Conservation (phyloP, 1,140 invertebrate genomes). For the Pissodes strobi region DNA sequence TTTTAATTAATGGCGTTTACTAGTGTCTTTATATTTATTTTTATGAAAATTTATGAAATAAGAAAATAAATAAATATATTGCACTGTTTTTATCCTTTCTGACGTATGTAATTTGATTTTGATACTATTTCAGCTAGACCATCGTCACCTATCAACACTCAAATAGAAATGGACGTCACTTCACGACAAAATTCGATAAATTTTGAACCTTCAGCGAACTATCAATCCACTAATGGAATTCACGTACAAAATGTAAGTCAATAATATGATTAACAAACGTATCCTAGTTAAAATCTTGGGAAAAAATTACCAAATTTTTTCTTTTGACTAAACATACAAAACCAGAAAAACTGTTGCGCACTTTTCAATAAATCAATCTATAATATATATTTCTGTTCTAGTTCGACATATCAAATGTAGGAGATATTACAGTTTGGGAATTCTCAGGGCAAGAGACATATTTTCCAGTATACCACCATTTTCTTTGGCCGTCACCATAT, state of each 20-base stretch:
- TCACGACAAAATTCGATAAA: slow-evolving; percentile 65
- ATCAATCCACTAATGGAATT: slow-evolving; percentile 71
- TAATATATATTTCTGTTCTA: slow-evolving; percentile 50
- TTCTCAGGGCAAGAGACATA: slow-evolving; percentile 83
- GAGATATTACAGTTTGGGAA: slow-evolving; percentile 78
- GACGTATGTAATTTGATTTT: slow-evolving; percentile 28
- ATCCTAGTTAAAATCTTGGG: no score
- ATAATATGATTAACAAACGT: no score
- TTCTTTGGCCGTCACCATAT: slow-evolving; percentile 47
- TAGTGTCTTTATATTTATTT: no score
- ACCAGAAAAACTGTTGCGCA: no score
- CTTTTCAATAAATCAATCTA: no score
- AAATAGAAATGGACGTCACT: slow-evolving; percentile 67
- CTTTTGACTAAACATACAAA: no score
- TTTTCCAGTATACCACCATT: slow-evolving; percentile 73
- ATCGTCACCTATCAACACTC: slow-evolving; percentile 53
- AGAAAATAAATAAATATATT: no score
- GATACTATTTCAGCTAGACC: slow-evolving; percentile 56
- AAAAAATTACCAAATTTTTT: no score
- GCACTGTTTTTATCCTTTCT: no score
- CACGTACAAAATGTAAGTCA: slow-evolving; percentile 65
- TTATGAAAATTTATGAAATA: no score
- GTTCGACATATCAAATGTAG: slow-evolving; percentile 61
- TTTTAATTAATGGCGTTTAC: no score
- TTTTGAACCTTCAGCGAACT: slow-evolving; percentile 62